phyloP scores from a whole-genome alignment of 2,113 vertebrate genomes.

The Melanerpes aurifrons region DNA sequence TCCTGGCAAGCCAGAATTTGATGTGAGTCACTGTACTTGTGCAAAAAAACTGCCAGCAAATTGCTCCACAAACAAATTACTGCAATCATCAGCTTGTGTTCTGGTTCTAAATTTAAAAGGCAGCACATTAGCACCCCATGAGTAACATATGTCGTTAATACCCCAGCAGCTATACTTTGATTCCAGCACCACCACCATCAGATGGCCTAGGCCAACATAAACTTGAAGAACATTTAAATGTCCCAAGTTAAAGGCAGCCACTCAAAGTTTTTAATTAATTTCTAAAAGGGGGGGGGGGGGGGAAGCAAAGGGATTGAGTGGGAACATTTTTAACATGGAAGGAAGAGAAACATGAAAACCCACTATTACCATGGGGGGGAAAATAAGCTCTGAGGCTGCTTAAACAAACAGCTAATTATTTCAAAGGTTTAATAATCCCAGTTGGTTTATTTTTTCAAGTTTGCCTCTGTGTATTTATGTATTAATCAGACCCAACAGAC shows the following conservation, averaged over 20 bases:
- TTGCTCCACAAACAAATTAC: slow-evolving; percentile 80
- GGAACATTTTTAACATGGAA: background rate
- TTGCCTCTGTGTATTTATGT: background rate
- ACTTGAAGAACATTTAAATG: background rate
- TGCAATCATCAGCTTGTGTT: slow-evolving; percentile 84
- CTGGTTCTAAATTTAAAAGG: slow-evolving; percentile 81
- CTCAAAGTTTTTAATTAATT: background rate
- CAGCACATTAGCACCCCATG: slow-evolving; percentile 75
- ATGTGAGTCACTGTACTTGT: slow-evolving; percentile 78
- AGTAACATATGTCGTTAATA: slow-evolving; percentile 76
- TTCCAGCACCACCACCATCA: slow-evolving; percentile 72
- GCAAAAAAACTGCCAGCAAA: slow-evolving; percentile 78
- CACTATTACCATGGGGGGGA: background rate
- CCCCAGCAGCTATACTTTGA: slow-evolving; percentile 62
- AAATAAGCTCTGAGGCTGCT: background rate
- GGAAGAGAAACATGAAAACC: background rate
- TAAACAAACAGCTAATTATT: background rate
- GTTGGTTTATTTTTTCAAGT: background rate
- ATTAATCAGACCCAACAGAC: background rate
- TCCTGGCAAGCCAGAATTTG: slow-evolving; percentile 72
- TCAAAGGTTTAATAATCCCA: background rate
- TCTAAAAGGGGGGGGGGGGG: background rate
- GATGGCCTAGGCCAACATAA: slow-evolving; percentile 68
- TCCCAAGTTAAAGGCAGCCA: slow-evolving; percentile 11
- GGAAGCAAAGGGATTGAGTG: background rate